phyloP scores from a whole-genome alignment of 2,888 invertebrate genomes.

The Cerceris ruficornis region DNA sequence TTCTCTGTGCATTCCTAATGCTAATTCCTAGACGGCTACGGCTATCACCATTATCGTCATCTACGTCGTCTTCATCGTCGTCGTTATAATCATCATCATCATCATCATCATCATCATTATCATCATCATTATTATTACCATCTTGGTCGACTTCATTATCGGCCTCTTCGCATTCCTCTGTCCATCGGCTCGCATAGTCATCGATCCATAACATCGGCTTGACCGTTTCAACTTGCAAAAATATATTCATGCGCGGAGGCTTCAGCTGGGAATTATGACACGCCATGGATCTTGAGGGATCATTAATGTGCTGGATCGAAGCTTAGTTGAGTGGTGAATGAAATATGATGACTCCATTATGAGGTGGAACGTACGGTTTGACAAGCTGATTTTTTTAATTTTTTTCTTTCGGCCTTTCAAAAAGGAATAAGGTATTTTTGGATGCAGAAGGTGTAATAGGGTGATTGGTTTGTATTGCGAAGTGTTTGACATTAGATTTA shows the following conservation, averaged over 20 bases:
- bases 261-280: constrained; percentile 22
- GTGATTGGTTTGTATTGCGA: no score
- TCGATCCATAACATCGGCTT: constrained; percentile 29
- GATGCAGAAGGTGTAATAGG: no score
- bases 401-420: no score
- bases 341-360: no score
- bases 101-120: constrained; percentile 15
- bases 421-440: no score
- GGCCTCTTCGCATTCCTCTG: not conserved
- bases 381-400: no score
- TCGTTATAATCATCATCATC: not conserved
- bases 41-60: constrained; percentile 30
- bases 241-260: constrained; percentile 13
- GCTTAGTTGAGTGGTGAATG: not conserved
- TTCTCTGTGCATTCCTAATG: constrained; percentile 12
- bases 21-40: constrained; percentile 19
- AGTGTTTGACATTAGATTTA: no score
- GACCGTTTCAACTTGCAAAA: constrained; percentile 29
- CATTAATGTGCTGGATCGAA: constrained; percentile 8
- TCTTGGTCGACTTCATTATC: constrained; percentile 4
- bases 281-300: constrained; percentile 4
- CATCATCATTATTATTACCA: constrained; percentile 11
- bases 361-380: no score
- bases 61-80: constrained; percentile 9
- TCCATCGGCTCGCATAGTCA: not conserved